Base-by-base conservation (phyloP, 2,797 vertebrate species). In the Geotrypetes seraphini region DNA sequence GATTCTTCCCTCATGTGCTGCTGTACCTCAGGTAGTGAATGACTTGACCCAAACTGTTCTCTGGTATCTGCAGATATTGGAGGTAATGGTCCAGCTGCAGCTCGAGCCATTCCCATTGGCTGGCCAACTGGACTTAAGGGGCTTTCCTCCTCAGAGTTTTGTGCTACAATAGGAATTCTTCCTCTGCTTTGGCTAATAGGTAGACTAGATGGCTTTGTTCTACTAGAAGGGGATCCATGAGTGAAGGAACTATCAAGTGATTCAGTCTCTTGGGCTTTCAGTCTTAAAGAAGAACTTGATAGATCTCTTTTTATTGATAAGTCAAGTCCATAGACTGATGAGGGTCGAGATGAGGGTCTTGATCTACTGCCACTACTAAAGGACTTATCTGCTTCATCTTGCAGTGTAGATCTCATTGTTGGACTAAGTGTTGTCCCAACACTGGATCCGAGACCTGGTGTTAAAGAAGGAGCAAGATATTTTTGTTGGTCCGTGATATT, bases 1-100 rank as follows among this genome's bases (percentile, higher is more conserved):
- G 94, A 96, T 66, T 98, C 93, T 71, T 99, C 96, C 63, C 92
- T 90, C 94, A 98, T 97, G 53, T 99, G 96, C 54, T 99, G 96
- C 46, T 99, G 96, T 44, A 97, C 96, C 67, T 99, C 96, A 35
- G 96, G 96, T 58, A 99, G 70, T 8, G 96, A 99, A 66, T 99
- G 96, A 66, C 96, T 99, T 4, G 96, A 99, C 40, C 96, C 96
- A 81, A 96, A 99, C 39, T 99, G 96, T 57, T 99, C 96, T 54
- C 96, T 88, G 17, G 90, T 91, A 56, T 99, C 96, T 58, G 96
- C 96, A 14, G 94, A 96, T 66, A 99, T 99, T 28, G 96, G 96
- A 42, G 96, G 96, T 15, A 99, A 83, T 28, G 96, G 95, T 58
- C 96, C 96, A 45, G 94, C 96, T 25, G 96, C 89, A 7, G 95